phyloP scores from a whole-genome alignment of 2,888 invertebrate genomes.

The Nymphalis polychloros region DNA sequence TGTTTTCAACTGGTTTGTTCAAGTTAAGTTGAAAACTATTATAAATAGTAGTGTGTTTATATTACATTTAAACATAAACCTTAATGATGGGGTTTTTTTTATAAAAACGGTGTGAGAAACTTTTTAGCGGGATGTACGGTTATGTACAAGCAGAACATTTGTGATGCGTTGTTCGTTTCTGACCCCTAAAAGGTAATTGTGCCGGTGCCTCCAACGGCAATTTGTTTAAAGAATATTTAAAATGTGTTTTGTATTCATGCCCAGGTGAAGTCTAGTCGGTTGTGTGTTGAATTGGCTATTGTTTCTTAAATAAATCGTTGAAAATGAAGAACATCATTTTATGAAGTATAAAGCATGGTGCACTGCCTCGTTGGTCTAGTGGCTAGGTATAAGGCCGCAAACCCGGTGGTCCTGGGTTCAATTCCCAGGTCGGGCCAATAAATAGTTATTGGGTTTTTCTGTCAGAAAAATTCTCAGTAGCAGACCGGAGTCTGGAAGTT shows the following conservation, averaged over 20 bases:
- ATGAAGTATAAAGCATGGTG: conserved; percentile 39
- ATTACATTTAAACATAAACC: no score
- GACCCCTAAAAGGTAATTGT: conserved; percentile 56
- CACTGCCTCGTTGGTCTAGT: no score
- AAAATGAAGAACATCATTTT: conserved; percentile 41
- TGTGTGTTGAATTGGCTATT: conserved; percentile 64
- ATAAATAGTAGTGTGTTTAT: no score
- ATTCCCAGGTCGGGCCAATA: no score
- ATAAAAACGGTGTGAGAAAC: background rate
- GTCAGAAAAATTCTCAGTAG: no score
- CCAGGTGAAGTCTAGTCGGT: conserved; percentile 38
- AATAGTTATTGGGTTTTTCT: no score
- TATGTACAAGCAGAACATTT: conserved; percentile 27
- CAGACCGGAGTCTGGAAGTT: no score
- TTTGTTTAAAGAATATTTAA: conserved; percentile 70
- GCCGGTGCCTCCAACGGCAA: conserved; percentile 58
- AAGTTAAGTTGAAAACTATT: no score
- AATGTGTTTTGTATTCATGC: conserved; percentile 52
- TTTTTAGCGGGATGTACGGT: conserved; percentile 12
- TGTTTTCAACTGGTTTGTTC: no score
- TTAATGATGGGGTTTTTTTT: no score
- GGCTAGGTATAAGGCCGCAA: no score
- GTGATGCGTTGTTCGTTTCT: conserved; percentile 51
- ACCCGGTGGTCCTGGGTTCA: no score
- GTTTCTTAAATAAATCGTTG: conserved; percentile 46